These are phyloP conservation scores for Guaruba guarouba DNA, from an alignment of 2,113 vertebrate genomes.

Conservation along the genomic window DNA sequence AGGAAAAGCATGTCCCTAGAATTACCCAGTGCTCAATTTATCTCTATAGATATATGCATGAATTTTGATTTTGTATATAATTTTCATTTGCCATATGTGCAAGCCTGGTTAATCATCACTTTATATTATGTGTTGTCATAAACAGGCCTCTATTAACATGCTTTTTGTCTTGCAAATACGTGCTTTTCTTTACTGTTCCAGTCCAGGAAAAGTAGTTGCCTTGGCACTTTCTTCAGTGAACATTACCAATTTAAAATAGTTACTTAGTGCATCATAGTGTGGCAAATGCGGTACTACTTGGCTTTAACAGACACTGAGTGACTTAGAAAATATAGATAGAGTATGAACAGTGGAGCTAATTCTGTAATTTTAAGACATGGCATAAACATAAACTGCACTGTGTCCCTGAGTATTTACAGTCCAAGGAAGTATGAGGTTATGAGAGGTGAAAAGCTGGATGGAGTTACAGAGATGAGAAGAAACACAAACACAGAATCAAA, in stretches of 20 bases:
- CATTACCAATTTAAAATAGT: not conserved
- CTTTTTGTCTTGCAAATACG: not conserved
- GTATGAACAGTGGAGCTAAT: not conserved
- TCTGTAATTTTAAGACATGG: not conserved
- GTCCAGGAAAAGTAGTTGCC: not conserved
- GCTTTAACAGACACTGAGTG: not conserved
- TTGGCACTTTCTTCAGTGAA: not conserved
- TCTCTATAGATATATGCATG: not conserved
- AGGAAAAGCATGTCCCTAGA: not conserved
- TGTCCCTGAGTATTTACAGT: not conserved
- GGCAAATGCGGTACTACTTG: not conserved
- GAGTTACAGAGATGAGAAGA: not conserved
- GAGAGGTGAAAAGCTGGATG: not conserved
- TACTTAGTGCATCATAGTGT: not conserved
- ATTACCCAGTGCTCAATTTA: not conserved
- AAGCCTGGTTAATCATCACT: not conserved
- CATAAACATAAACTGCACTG: fast-evolving
- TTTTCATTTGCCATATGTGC: not conserved
- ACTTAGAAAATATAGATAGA: not conserved
- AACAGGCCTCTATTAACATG: not conserved
- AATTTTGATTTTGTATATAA: not conserved
- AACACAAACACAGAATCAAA: not conserved
- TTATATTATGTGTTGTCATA: not conserved
- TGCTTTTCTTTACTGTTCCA: not conserved
- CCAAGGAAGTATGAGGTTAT: not conserved